Evolutionary conservation across 1,140 invertebrate genomes (phyloP), one percentile per base, ranked within the genome.

Genomic region (Heliconius melpomene): DNA sequence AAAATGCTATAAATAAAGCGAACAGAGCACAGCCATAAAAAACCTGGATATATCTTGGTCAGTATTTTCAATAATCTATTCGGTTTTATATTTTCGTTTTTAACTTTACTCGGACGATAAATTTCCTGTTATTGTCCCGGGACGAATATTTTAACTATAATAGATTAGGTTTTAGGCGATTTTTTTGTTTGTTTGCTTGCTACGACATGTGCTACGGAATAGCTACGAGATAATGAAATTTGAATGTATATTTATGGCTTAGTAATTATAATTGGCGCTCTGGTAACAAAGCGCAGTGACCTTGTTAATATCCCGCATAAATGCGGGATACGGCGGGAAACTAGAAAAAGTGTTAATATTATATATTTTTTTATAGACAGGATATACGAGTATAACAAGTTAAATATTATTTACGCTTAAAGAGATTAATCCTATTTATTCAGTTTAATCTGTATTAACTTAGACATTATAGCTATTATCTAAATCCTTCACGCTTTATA

Each of bases 61-160:
- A 84, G 86, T 81, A 83, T 87, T 87, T 86, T 87, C 83, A 85
- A 86, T 83, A 81, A 82, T 84, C 81, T 83, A 85, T 83, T 79
- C 80, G 75, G 57, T 57, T 76, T 72, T 72, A 73, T 82, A 54
- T 72, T 66, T 78, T 66, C 81, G 79, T 75, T 79, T 78, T 82
- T 82, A 73, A 82, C 52, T 79, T 82, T 80, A 80, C 74, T 74
- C 54, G 57, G 70, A 50, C 71, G 74, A 80, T 80, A 83, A 83
- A 80, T 81, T 75, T 75, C 60, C 60, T 29, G 60, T 13, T 66
- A 66, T 26, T 66, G 60, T 29, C 29, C 60, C 60, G 60, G 60
- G 23, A 29, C 16, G 60, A 66, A 29, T 23, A 13, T 66, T 66
- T 66, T 66, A 29, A 29, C 60, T 66, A 66, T 66, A 66, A 29